Evolutionary conservation across 2,888 invertebrate species (phyloP).

Genomic region (Osmoderma eremita): DNA sequence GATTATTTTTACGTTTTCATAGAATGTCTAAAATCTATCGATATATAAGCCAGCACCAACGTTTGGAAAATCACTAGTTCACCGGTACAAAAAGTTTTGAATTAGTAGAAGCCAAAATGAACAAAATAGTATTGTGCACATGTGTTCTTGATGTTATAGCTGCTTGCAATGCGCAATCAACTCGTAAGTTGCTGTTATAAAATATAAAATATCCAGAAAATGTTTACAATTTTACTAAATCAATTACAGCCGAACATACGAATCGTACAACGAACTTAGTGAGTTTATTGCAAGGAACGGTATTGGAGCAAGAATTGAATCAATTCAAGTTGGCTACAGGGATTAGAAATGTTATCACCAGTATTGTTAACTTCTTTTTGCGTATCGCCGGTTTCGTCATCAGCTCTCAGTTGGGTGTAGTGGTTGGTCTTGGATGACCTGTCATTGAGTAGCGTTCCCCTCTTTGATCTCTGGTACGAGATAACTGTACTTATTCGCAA

Average conservation of each 20-base stretch:
- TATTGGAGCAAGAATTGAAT: background rate
- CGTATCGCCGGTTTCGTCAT: slow-evolving; percentile 12
- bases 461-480: background rate
- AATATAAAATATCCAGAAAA: too few species aligned
- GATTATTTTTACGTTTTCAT: slow-evolving; percentile 27
- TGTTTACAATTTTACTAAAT: background rate
- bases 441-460: background rate
- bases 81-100: background rate
- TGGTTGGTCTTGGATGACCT: background rate
- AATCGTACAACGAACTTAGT: background rate
- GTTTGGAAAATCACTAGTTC: background rate
- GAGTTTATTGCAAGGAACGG: slow-evolving; percentile 12
- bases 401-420: background rate
- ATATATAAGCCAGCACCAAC: slow-evolving; percentile 13
- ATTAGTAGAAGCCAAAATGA: slow-evolving; percentile 3
- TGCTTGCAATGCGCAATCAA: background rate
- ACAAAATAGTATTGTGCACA: background rate
- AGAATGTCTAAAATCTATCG: background rate
- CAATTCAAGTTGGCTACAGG: slow-evolving; percentile 10
- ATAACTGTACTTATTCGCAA: background rate
- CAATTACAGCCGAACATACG: background rate
- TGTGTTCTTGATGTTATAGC: background rate
- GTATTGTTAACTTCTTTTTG: slow-evolving; percentile 4
- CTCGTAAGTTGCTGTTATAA: slow-evolving; percentile 2
- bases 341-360: background rate